Percentiles rank a stretch among this genome's conserved stretches.
phyloP scores from a whole-genome alignment of 1,140 invertebrate genomes.

The Hirudo medicinalis region DNA sequence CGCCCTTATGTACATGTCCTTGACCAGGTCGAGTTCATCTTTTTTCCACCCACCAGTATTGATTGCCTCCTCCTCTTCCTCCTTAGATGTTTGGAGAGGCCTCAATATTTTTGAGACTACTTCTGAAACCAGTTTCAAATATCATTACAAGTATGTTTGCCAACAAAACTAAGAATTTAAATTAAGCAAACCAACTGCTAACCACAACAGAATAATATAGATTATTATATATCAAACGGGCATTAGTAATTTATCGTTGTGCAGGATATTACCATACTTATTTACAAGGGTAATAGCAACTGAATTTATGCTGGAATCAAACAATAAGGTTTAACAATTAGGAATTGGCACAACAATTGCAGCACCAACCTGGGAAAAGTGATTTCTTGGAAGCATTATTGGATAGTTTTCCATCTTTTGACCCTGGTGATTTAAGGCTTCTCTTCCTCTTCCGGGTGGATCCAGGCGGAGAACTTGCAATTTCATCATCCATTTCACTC shows the following conservation, averaged over 20 bases:
- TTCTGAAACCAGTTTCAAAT: not conserved
- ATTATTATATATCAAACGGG: too few species aligned
- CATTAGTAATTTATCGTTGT: too few species aligned
- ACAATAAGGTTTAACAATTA: not conserved
- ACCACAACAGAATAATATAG: too few species aligned
- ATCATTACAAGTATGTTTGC: constrained; percentile 5
- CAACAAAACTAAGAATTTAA: too few species aligned
- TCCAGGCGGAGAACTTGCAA: not conserved
- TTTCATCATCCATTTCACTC: not conserved
- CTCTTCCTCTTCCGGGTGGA: not conserved
- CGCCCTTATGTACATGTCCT: not conserved
- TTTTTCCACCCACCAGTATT: constrained; percentile 14
- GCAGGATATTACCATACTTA: too few species aligned
- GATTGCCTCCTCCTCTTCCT: constrained; percentile 19
- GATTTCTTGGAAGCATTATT: constrained; percentile 9
- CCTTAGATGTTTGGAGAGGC: constrained; percentile 18
- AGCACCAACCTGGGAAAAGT: not conserved
- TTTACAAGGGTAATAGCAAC: too few species aligned
- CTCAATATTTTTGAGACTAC: constrained; percentile 23
- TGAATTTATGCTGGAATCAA: too few species aligned
- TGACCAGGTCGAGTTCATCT: not conserved
- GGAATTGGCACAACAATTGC: not conserved
- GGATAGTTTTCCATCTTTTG: not conserved
- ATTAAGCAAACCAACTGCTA: too few species aligned
- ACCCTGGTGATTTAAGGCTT: not conserved